Evolutionary conservation across 2,888 invertebrate species (phyloP).

Genomic region (Molorchus minor): DNA sequence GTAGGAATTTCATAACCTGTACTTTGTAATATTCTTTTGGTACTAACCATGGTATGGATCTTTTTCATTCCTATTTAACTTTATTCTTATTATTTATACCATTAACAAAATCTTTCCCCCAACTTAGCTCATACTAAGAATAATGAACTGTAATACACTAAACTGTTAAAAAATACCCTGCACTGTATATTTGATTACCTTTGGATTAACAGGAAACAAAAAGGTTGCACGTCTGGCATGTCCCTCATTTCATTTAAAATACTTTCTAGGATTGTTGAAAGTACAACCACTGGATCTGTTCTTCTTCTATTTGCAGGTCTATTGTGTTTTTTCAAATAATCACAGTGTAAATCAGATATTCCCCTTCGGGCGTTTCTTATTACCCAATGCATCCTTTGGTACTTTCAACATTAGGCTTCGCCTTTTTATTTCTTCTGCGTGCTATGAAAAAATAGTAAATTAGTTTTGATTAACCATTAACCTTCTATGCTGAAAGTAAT

Average conservation of each 20-base stretch:
- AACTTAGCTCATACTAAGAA: not conserved
- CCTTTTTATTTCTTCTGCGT: constrained; percentile 86
- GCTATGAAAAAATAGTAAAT: constrained; percentile 64
- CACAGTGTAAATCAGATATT: constrained; percentile 79
- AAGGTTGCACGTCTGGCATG: constrained; percentile 91
- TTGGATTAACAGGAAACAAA: constrained; percentile 94
- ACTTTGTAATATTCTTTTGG: too few relatives aligned
- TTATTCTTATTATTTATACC: too few relatives aligned
- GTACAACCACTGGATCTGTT: constrained; percentile 95
- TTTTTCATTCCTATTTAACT: too few relatives aligned
- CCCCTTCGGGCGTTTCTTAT: constrained; percentile 73
- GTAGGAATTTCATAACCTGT: too few relatives aligned
- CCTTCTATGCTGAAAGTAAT: too few relatives aligned
- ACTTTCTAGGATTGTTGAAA: constrained; percentile 89
- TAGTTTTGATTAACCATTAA: too few relatives aligned
- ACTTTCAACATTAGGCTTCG: constrained; percentile 80
- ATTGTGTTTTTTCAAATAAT: constrained; percentile 85
- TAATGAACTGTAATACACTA: too few relatives aligned
- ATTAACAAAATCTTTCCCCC: not conserved
- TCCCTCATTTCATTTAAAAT: constrained; percentile 93
- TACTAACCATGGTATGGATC: too few relatives aligned
- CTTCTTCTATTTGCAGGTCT: constrained; percentile 88
- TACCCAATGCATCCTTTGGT: constrained; percentile 75
- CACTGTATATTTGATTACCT: constrained; percentile 66
- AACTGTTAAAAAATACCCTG: too few relatives aligned